Conservation (phyloP, 2,797 vertebrate genomes). For the Paratrypauchen microcephalus region DNA sequence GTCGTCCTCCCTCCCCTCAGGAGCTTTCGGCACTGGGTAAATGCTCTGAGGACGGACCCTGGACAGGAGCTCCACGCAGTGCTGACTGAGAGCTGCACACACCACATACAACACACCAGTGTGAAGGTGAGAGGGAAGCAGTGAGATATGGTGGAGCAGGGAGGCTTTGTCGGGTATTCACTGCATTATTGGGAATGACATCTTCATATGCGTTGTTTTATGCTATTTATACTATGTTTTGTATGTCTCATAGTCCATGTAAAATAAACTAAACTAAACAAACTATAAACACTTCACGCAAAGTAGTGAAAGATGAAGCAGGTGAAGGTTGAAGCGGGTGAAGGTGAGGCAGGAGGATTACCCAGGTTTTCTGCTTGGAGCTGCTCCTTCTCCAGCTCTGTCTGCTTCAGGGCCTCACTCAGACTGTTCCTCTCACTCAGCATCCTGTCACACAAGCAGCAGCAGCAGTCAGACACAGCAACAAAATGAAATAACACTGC, state of each 20-base stretch:
- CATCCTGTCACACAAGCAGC: constrained; percentile 69
- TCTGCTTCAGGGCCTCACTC: constrained; percentile 78
- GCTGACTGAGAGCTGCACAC: constrained; percentile 79
- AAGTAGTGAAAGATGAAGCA: too few relatives aligned
- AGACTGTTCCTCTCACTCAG: constrained; percentile 83
- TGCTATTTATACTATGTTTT: too few relatives aligned
- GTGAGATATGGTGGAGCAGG: too few relatives aligned
- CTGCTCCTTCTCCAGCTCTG: constrained; percentile 76
- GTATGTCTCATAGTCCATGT: too few relatives aligned
- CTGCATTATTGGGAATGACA: too few relatives aligned
- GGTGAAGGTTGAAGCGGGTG: too few relatives aligned
- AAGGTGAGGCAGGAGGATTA: constrained; percentile 57
- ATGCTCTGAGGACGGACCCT: constrained; percentile 81
- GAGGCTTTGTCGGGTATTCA: too few relatives aligned
- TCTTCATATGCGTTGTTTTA: too few relatives aligned
- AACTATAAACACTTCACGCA: too few relatives aligned
- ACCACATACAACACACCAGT: not conserved
- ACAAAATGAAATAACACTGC: too few relatives aligned
- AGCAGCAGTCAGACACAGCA: not conserved
- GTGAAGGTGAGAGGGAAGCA: not conserved
- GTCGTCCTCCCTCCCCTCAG: constrained; percentile 66
- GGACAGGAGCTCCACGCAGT: constrained; percentile 83
- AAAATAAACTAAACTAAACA: too few relatives aligned
- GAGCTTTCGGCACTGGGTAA: constrained; percentile 70
- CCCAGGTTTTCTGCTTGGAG: constrained; percentile 83